Percentiles rank a stretch among this genome's conserved stretches.
Conservation (phyloP, 1,140 invertebrate species). For the Proales similis region DNA sequence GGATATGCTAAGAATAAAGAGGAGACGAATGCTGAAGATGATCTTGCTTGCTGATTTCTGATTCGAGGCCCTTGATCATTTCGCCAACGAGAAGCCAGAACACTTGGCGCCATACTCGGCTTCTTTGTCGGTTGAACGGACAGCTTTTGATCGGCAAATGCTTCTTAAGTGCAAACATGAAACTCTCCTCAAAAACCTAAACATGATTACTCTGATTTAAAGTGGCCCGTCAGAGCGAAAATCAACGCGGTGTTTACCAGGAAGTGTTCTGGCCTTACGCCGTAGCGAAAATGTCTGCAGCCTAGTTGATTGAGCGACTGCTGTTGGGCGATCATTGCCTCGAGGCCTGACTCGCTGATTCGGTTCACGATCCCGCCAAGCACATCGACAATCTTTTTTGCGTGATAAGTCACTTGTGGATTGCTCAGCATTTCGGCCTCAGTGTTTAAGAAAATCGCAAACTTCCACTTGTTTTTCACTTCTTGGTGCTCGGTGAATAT, state of each 20-base stretch:
- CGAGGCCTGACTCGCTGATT: not conserved
- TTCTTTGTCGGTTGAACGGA: slow-evolving; percentile 1
- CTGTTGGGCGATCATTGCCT: not conserved
- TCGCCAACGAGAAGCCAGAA: slow-evolving; percentile 10
- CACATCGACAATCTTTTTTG: slow-evolving; percentile 29
- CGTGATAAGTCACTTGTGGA: slow-evolving; percentile 28
- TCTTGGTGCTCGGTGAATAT: slow-evolving; percentile 35
- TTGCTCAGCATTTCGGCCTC: slow-evolving; percentile 32
- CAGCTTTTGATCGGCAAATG: not conserved
- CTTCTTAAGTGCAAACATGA: slow-evolving; percentile 12
- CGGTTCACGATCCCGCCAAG: not conserved
- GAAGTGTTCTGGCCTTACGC: slow-evolving; percentile 24
- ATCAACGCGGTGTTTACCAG: not conserved
- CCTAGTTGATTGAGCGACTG: slow-evolving; percentile 10
- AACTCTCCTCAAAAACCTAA: slow-evolving; percentile 15
- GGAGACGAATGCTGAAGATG: too few relatives aligned
- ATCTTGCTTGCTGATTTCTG: too few relatives aligned
- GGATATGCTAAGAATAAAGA: too few relatives aligned
- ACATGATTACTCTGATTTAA: not conserved
- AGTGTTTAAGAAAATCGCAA: slow-evolving; percentile 26
- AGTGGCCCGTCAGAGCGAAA: too few relatives aligned
- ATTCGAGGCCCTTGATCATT: slow-evolving; percentile 19
- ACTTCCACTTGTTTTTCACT: slow-evolving; percentile 24
- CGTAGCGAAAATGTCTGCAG: slow-evolving; percentile 32
- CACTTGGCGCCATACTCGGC: slow-evolving; percentile 11